Base-by-base conservation (phyloP, 2,888 invertebrate species). In the Steinernema hermaphroditum region DNA sequence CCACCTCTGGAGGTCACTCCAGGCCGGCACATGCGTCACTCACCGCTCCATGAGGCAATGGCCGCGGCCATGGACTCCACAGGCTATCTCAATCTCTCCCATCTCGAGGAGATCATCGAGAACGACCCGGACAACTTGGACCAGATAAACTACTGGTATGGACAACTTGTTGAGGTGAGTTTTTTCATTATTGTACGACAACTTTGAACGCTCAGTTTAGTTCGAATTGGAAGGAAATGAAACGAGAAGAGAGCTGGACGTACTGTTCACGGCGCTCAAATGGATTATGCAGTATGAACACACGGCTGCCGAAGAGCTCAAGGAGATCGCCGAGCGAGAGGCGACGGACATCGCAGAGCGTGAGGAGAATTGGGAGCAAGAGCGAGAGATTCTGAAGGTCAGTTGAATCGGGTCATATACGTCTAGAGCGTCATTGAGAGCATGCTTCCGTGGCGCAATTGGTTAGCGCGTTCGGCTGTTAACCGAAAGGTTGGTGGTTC, bases 401-500 rank as follows among this genome's bases (percentile, higher is more conserved):
- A 37, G 37, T 27, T 12, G 14, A 43, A 1, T 72, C 19, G 9
- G 46, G 6, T 46, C n/a, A 16, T 46, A 19, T 50, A 2, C 1
- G 2, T 1, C 50, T 22, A 50, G 19, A 37, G 37, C 6, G 37
- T 12, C 22, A 22, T n/a, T 2, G 16, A 2, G n/a, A n/a, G 41
- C 41, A 16, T 69, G 69, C 69, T 49, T 69, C 69, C 69, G 77
- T 77, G 77, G 77, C 77, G 77, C 77, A 77, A 77, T 77, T 72
- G 77, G 77, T 71, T 77, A 83, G 83, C 83, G 83, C 83, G 83
- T 83, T 83, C 83, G 83, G 83, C 83, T 83, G 83, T 83, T 83
- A 83, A 83, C 82, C 83, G 83, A 83, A 83, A 83, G 83, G 82
- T 83, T 82, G 83, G 82, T 82, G 82, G 81, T 83, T 83, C 83